phyloP scores from a whole-genome alignment of 2,113 vertebrate genomes.

The Ammodytes marinus region DNA sequence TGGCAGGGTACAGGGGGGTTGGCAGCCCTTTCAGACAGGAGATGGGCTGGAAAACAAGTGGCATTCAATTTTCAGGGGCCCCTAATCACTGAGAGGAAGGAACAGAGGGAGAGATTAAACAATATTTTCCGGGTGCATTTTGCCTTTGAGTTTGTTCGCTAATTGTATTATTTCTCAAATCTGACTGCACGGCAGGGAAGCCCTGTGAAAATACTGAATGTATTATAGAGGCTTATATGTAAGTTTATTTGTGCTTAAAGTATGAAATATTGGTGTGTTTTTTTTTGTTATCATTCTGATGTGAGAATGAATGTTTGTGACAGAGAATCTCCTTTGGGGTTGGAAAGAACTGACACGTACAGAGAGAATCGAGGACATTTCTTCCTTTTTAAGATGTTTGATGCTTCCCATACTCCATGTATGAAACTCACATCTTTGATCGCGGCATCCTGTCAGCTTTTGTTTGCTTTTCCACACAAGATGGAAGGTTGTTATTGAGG shows the following conservation, averaged over 20 bases:
- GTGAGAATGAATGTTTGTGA: slow-evolving; percentile 51
- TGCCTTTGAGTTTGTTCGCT: slow-evolving; percentile 62
- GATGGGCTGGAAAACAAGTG: slow-evolving; percentile 75
- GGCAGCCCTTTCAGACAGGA: slow-evolving; percentile 73
- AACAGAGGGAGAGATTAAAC: slow-evolving; percentile 63
- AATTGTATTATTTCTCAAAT: slow-evolving; percentile 43
- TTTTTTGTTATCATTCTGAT: slow-evolving; percentile 1
- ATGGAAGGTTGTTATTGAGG: neutral
- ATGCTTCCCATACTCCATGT: neutral
- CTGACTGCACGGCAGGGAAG: slow-evolving; percentile 20
- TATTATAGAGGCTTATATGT: slow-evolving; percentile 21
- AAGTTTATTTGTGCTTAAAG: slow-evolving; percentile 22
- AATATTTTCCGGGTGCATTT: slow-evolving; percentile 46
- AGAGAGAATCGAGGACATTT: slow-evolving; percentile 29
- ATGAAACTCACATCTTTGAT: slow-evolving; percentile 15
- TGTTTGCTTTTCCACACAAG: slow-evolving; percentile 28
- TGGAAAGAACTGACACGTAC: neutral
- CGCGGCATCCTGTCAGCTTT: slow-evolving; percentile 39
- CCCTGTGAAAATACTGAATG: slow-evolving; percentile 34
- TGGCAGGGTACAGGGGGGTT: slow-evolving; percentile 73
- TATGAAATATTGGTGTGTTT: slow-evolving; percentile 30
- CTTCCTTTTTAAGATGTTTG: slow-evolving; percentile 40
- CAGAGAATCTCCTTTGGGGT: slow-evolving; percentile 38
- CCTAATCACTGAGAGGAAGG: slow-evolving; percentile 41
- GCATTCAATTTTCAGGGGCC: slow-evolving; percentile 70